Percentiles rank a stretch among this genome's conserved stretches.
Conservation (phyloP, 2,888 invertebrate species). For the Orgyia antiqua region DNA sequence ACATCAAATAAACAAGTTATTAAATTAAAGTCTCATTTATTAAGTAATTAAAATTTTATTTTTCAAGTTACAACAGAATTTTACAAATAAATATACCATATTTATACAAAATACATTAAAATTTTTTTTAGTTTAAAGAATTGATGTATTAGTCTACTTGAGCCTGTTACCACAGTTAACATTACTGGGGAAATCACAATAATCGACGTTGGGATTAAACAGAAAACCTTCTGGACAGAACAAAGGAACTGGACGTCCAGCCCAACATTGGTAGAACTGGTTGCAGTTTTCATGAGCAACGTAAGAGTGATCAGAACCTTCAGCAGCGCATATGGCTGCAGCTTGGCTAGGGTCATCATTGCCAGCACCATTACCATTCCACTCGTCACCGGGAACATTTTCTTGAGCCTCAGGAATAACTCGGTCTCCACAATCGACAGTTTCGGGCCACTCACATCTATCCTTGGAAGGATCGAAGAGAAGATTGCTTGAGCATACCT, state of each 20-base stretch:
- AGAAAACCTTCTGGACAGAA: constrained; percentile 14
- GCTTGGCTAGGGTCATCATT: constrained; percentile 22
- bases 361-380: constrained; percentile 3
- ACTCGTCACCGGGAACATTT: constrained; percentile 4
- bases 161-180: constrained; percentile 19
- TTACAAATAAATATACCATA: too few relatives aligned
- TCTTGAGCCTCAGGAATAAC: constrained; percentile 14
- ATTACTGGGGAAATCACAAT: constrained; percentile 22
- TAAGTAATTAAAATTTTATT: too few relatives aligned
- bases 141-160: too few relatives aligned
- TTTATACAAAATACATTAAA: too few relatives aligned
- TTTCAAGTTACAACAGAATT: too few relatives aligned
- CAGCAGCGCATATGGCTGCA: constrained; percentile 24
- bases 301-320: constrained; percentile 17
- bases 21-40: too few relatives aligned
- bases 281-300: constrained; percentile 29
- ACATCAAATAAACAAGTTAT: too few relatives aligned
- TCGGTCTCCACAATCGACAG: constrained; percentile 32
- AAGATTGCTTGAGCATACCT: constrained; percentile 20
- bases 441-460: constrained; percentile 31
- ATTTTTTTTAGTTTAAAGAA: too few relatives aligned
- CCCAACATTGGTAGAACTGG: constrained; percentile 24
- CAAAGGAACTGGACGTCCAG: constrained; percentile 18
- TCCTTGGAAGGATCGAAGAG: constrained; percentile 25
- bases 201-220: constrained; percentile 18